These are phyloP conservation scores for Myotis pilosus DNA, from an alignment of 2,797 vertebrate genomes.

Conservation along the genomic window DNA sequence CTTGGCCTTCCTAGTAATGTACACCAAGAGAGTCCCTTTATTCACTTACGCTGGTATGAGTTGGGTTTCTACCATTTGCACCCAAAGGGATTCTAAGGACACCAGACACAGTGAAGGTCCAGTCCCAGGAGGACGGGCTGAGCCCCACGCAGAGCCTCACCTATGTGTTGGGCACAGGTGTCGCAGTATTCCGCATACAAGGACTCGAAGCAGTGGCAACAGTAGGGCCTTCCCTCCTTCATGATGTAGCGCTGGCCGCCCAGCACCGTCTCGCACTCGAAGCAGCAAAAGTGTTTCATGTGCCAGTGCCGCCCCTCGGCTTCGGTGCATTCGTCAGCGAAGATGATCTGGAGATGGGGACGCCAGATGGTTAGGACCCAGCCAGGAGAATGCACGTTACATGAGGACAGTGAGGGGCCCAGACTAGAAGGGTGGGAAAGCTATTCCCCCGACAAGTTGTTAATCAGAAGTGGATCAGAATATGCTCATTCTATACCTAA, in stretches of 20 bases:
- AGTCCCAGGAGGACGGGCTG: not conserved
- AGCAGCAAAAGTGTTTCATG: constrained; percentile 99
- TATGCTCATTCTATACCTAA: not conserved
- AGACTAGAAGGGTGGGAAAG: not conserved
- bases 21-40: not conserved
- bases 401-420: not conserved
- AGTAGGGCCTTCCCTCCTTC: constrained; percentile 98
- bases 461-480: not conserved
- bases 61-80: not conserved
- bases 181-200: constrained; percentile 98
- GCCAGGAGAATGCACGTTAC: not conserved
- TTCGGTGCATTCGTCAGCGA: constrained; percentile 98
- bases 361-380: not conserved
- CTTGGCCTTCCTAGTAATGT: not conserved
- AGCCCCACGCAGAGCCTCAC: constrained; percentile 81
- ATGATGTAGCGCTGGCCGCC: constrained; percentile 99
- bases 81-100: not conserved
- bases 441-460: not conserved
- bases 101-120: not conserved
- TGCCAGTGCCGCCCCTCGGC: constrained; percentile 99
- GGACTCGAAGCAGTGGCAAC: constrained; percentile 97
- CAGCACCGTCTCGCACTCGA: constrained; percentile 95
- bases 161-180: constrained; percentile 97
- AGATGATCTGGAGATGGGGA: constrained; percentile 90
- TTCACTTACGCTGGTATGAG: not conserved